phyloP scores from a whole-genome alignment of 2,113 vertebrate genomes.

The Synchiropus splendidus region DNA sequence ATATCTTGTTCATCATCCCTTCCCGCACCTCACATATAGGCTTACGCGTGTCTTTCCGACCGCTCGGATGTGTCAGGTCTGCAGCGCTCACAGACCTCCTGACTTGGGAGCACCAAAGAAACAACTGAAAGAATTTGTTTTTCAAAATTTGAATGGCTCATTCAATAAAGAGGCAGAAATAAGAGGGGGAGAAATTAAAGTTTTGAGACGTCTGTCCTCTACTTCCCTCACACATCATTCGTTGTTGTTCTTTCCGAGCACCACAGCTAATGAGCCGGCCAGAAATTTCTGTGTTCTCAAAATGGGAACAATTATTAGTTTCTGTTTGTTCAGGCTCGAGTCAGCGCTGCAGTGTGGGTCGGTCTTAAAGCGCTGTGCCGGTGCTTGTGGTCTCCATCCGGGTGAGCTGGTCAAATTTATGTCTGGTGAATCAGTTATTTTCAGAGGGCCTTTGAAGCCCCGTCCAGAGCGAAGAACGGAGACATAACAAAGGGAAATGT shows the following conservation, averaged over 20 bases:
- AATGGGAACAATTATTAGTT: constrained; percentile 35
- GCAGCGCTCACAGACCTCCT: no score
- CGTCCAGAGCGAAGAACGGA: constrained; percentile 11
- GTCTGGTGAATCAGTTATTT: constrained; percentile 34
- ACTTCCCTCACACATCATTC: constrained; percentile 13
- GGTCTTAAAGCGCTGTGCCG: constrained; percentile 13
- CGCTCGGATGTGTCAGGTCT: no score
- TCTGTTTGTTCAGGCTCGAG: constrained; percentile 29
- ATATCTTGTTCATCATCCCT: no score
- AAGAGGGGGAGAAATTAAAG: constrained; percentile 1
- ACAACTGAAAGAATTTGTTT: no score
- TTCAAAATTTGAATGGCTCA: no score
- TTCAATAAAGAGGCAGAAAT: not conserved
- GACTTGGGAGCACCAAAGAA: no score
- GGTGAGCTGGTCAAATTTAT: constrained; percentile 24
- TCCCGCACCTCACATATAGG: no score
- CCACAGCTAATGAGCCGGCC: constrained; percentile 29
- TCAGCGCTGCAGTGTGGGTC: not conserved
- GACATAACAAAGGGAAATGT: constrained; percentile 31
- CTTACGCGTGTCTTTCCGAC: no score
- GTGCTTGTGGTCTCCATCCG: constrained; percentile 22
- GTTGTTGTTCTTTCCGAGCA: constrained; percentile 53
- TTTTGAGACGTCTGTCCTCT: not conserved
- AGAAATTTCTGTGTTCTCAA: constrained; percentile 18
- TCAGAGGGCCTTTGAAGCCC: constrained; percentile 30